Base-by-base conservation (phyloP, 2,888 invertebrate genomes). In the Dexiosoma caninum region DNA sequence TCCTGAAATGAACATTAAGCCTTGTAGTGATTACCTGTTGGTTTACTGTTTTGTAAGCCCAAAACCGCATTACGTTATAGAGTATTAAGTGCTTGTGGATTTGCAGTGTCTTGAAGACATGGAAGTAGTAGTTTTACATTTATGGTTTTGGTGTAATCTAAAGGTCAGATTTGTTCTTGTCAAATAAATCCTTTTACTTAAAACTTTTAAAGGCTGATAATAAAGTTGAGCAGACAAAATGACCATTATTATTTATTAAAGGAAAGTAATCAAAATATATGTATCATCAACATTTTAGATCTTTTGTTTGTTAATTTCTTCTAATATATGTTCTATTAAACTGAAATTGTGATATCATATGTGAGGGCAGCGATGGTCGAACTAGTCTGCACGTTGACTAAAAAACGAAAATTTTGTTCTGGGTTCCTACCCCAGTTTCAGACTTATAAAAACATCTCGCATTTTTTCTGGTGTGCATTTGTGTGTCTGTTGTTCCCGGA, bases 21-120 rank as follows among this genome's bases (percentile, higher is more conserved):
- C 59, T 67, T 59, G n/a, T 35, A 59, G 67, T 75, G 75, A 75
- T 67, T 75, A 75, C 75, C 67, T 67, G 75, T 75, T 66, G 59
- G 59, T 59, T 75, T 67, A 37, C n/a, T 59, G 32, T 59, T 44
- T 67, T 27, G 55, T 46, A 42, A 32, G 21, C 49, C 75, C 51
- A 44, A 67, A 67, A 75, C 74, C 74, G 40, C 74, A 74, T 74
- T 66, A 40, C 66, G 40, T 49, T 59, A 23, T 32, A 42, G 16
- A 19, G 32, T 59, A 32, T 67, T 75, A 59, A 75, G 27, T 42
- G 30, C 40, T 67, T 35, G 32, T 59, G 51, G 30, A 42, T 67
- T 59, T 42, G 16, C 19, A 51, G n/a, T 51, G n/a, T 59, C 51
- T 75, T 42, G 21, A 67, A 44, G 59, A 51, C 51, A 35, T 51